phyloP scores from a whole-genome alignment of 2,888 invertebrate species.

The Oscheius sp. region DNA sequence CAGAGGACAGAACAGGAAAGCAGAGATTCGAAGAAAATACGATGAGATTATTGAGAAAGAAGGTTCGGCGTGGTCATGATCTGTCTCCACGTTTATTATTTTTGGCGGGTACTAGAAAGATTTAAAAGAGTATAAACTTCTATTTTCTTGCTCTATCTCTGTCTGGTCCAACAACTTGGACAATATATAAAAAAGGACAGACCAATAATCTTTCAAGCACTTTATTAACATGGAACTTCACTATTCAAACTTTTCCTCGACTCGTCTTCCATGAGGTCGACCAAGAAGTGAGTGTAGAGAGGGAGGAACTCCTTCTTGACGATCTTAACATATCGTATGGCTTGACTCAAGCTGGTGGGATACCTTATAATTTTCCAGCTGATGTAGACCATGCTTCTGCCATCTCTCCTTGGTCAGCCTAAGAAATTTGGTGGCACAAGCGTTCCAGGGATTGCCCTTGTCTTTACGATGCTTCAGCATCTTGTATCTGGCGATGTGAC shows the following conservation, averaged over 20 bases:
- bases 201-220: too few species aligned
- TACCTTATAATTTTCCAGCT: constrained; percentile 73
- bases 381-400: constrained; percentile 75
- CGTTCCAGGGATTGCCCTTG: constrained; percentile 80
- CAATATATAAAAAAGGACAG: too few species aligned
- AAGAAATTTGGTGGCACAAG: constrained; percentile 76
- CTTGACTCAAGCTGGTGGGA: not conserved
- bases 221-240: constrained; percentile 31
- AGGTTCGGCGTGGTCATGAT: not conserved
- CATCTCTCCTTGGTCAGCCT: constrained; percentile 74
- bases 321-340: constrained; percentile 57
- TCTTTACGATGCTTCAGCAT: constrained; percentile 93
- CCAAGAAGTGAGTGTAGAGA: constrained; percentile 64
- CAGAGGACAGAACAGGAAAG: not conserved
- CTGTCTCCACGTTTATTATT: too few species aligned
- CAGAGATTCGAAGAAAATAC: not conserved
- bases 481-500: constrained; percentile 91
- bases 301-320: constrained; percentile 42
- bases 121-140: too few species aligned
- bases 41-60: not conserved
- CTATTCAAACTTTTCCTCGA: constrained; percentile 44
- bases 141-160: too few species aligned
- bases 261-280: constrained; percentile 67
- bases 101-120: too few species aligned
- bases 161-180: too few species aligned